phyloP scores from a whole-genome alignment of 1,140 invertebrate species.

The Protaetia brevitarsis region DNA sequence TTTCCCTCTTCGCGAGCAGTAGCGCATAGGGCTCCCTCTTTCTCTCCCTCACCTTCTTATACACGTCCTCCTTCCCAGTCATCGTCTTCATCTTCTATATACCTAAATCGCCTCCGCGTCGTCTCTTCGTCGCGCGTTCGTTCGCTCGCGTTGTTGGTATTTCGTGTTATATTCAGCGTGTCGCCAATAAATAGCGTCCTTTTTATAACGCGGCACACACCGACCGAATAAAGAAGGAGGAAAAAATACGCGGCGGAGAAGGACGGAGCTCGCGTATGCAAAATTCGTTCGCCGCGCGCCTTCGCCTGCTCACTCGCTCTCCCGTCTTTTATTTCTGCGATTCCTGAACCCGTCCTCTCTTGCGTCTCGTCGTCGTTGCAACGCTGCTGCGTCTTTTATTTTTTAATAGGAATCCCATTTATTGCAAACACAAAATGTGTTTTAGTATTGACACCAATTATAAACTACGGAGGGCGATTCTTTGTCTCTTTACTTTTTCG shows the following conservation, averaged over 20 bases:
- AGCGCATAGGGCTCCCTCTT: not conserved
- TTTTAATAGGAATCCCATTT: slow-evolving; percentile 22
- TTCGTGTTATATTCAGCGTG: slow-evolving; percentile 47
- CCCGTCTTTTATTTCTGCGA: not conserved
- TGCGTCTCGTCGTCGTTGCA: not conserved
- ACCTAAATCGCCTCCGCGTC: slow-evolving; percentile 39
- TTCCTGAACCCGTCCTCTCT: not conserved
- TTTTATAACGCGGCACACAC: slow-evolving; percentile 21
- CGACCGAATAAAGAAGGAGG: not conserved
- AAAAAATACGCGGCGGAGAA: not conserved
- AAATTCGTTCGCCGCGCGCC: no score
- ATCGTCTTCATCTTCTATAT: not conserved
- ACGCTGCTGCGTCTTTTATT: not conserved
- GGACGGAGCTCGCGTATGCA: not conserved
- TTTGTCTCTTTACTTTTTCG: not conserved
- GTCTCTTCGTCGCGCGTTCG: not conserved
- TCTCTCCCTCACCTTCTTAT: not conserved
- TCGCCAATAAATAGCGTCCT: slow-evolving; percentile 34
- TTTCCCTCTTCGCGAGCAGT: not conserved
- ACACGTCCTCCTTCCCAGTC: not conserved
- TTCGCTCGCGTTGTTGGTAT: slow-evolving; percentile 42
- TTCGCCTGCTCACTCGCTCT: no score
- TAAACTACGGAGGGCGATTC: slow-evolving; percentile 14
- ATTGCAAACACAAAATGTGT: slow-evolving; percentile 23
- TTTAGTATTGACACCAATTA: slow-evolving; percentile 22